Evolutionary conservation across 2,113 vertebrate genomes (phyloP), one percentile per base, ranked within the genome.

Genomic region (Sinocyclocheilus maitianheensis): DNA sequence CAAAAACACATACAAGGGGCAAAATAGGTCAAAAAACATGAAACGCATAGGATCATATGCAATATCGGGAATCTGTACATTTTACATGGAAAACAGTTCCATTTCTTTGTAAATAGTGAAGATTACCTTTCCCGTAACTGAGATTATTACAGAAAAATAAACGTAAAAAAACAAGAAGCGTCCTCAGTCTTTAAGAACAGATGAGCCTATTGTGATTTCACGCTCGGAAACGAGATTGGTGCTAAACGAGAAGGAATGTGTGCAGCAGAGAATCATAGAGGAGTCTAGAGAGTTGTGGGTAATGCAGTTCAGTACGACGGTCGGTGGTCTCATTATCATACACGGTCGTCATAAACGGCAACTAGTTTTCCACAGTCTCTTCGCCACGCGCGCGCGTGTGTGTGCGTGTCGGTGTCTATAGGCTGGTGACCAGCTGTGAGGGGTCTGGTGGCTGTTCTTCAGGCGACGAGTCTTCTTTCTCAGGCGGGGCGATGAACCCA

Each of bases 401-500:
- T 46, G 55, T 20, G 55, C 89, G 90, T 87, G 90, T 89, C 88
- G 26, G 90, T 87, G 91, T 97, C 96, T 99, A 99, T 97, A 99
- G 97, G 93, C 98, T 99, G 89, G 98, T 99, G 91, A 99, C 97
- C 95, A 99, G 95, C 88, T 99, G 97, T 85, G 97, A 95, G 12
- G 97, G 97, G 94, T 97, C 98, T 91, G 96, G 94, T 3, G 95
- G 92, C 46, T 88, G 94, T 87, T 96, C 97, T 82, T 98, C 97
- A 0, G 96, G 96, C 6, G 97, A 95, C 1, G 94, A 95, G 91
- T 96, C 97, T 1, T 99, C 97, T 93, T 97, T 98, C 92, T 93
- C 96, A 63, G 96, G 95, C 0, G 97, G 96, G 90, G 97, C 97
- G 94, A 99, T 97, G 92, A 99, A 98, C 53, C 98, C 97, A 0